These are phyloP conservation scores for Manis crassicaudata DNA, from an alignment of 2,797 vertebrate genomes.

Conservation along the genomic window DNA sequence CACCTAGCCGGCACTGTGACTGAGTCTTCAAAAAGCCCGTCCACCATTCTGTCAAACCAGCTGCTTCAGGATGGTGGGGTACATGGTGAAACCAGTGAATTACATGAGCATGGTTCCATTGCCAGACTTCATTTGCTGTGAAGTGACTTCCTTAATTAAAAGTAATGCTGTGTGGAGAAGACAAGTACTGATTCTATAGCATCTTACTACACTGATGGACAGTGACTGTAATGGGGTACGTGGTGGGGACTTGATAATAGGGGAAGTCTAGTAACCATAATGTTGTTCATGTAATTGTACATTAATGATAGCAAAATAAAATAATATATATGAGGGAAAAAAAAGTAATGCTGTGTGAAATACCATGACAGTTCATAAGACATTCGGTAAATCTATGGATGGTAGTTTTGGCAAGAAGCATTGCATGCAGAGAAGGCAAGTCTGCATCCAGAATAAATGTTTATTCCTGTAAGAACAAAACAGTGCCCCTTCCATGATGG, in stretches of 20 bases:
- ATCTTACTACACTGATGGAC: no score
- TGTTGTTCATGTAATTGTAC: no score
- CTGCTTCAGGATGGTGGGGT: neutral
- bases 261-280: no score
- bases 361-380: neutral
- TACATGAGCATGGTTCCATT: neutral
- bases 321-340: no score
- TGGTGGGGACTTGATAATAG: no score
- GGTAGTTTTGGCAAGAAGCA: neutral
- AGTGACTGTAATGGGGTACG: no score
- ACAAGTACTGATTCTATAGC: no score
- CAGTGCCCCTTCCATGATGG: neutral
- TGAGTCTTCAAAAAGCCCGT: neutral
- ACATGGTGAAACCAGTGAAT: neutral
- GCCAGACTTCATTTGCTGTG: neutral
- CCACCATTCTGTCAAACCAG: neutral
- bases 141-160: neutral
- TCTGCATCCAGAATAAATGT: neutral
- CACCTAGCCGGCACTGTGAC: neutral
- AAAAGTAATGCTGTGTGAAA: neutral
- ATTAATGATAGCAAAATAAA: no score
- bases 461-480: neutral
- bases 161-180: neutral
- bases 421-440: neutral
- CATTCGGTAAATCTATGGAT: neutral